Conservation (phyloP, 2,797 vertebrate genomes). For the Acrossocheilus wenchowensis region DNA sequence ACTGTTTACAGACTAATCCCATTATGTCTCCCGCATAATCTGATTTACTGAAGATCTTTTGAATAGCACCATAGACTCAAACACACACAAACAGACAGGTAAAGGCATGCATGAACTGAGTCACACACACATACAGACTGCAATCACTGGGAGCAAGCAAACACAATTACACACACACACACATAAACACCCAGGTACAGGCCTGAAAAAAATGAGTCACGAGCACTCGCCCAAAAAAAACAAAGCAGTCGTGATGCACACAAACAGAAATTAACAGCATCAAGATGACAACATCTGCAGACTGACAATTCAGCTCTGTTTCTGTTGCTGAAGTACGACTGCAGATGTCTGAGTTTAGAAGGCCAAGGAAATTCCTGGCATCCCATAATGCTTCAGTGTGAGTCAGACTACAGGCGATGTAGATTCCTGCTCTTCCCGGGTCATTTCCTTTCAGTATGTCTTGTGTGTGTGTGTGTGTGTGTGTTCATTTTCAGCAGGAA, state of each 20-base stretch:
- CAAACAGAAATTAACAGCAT: background rate
- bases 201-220: background rate
- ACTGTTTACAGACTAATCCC: slow-evolving; percentile 57
- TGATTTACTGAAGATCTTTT: slow-evolving; percentile 61
- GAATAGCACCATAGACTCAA: slow-evolving; percentile 56
- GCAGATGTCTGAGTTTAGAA: slow-evolving; percentile 5
- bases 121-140: slow-evolving; percentile 18
- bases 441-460: slow-evolving; percentile 70
- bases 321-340: background rate
- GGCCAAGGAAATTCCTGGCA: slow-evolving; percentile 41
- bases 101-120: slow-evolving; percentile 37
- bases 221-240: background rate
- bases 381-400: slow-evolving; percentile 40
- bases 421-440: slow-evolving; percentile 68
- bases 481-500: slow-evolving; percentile 54
- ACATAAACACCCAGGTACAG: slow-evolving; percentile 9
- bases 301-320: slow-evolving; percentile 3
- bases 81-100: slow-evolving; percentile 39
- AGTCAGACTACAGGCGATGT: slow-evolving; percentile 49
- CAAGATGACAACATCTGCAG: slow-evolving; percentile 2
- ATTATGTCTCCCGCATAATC: slow-evolving; percentile 61
- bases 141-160: background rate
- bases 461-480: slow-evolving; percentile 54
- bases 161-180: slow-evolving; percentile 13
- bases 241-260: background rate